Percentiles rank a stretch among this genome's conserved stretches.
phyloP scores from a whole-genome alignment of 1,140 invertebrate genomes.

The Cydia pomonella region DNA sequence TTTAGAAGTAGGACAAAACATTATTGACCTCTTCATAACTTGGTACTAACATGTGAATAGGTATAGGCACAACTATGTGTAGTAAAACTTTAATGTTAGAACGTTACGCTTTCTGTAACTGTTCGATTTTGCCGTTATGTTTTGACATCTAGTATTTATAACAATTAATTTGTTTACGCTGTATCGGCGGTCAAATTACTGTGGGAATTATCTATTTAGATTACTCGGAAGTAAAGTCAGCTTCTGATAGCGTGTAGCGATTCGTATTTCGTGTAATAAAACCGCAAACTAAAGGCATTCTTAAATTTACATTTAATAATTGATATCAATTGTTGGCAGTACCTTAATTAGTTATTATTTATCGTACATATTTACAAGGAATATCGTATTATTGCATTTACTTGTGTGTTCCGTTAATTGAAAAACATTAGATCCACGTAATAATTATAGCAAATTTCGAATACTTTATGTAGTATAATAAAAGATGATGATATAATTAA shows the following conservation, averaged over 20 bases:
- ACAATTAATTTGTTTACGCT: constrained; percentile 6
- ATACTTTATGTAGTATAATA: no score
- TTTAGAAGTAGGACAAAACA: not conserved
- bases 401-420: not conserved
- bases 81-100: not conserved
- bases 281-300: constrained; percentile 4
- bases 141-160: not conserved
- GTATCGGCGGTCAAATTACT: constrained; percentile 23
- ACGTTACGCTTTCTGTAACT: not conserved
- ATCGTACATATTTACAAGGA: constrained; percentile 29
- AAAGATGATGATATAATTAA: no score
- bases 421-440: not conserved
- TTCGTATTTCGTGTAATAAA: constrained; percentile 9
- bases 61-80: not conserved
- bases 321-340: constrained; percentile 23
- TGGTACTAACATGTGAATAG: not conserved
- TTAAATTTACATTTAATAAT: constrained; percentile 29
- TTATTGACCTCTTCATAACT: not conserved
- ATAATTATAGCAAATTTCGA: not conserved
- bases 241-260: not conserved
- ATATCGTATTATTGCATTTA: not conserved
- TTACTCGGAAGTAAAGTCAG: constrained; percentile 11
- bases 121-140: no score
- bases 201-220: constrained; percentile 22
- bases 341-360: constrained; percentile 20